Evolutionary conservation across 30 jellyfish, hydroid and myxozoan genomes (phyloP), one percentile per base, ranked within the genome.

Genomic region (Turritopsis rubra): DNA sequence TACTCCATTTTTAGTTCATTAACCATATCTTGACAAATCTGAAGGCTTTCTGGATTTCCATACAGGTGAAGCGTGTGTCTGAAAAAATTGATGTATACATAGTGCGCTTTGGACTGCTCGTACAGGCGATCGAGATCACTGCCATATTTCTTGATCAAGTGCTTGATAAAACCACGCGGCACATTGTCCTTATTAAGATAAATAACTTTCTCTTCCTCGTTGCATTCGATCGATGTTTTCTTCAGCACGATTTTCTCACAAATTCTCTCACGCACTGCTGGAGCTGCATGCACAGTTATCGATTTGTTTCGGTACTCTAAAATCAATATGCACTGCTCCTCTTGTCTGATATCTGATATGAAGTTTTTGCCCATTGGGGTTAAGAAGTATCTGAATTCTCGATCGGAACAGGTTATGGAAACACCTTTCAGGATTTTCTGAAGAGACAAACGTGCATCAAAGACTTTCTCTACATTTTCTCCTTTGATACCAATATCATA

Each of bases 151-250:
- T 23, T 29, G 41, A 74, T 26, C 82, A 74, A 29, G 65, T 29
- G 82, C 65, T 74, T 74, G 60, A 74, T 74, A 74, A 74, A 74
- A 23, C 82, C 82, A 9, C 53, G 28, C 19, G 82, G 82, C 24
- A n/a, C 24, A n/a, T 19, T 68, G 28, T 68, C 77, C 22, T 24
- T 9, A n/a, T 27, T 74, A 17, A 74, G 41, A 74, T 74, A 24
- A n/a, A 24, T 29, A 74, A 30, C 41, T 21, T 21, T n/a, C 7
- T n/a, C 41, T 3, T 74, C 82, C 9, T 74, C 82, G 65, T 74
- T 30, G 28, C 26, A 16, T n/a, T 74, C 65, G 65, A 24, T 22
- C 18, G 53, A 20, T 24, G 65, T 22, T 52, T 74, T 74, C 82
- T 74, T 22, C 21, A n/a, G 13, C 65, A n/a, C 82, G 82, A 74